Percentiles rank a stretch among this genome's conserved stretches.
These are phyloP conservation scores for Elysia crispata DNA, from an alignment of 2,888 invertebrate species.

Conservation along the genomic window DNA sequence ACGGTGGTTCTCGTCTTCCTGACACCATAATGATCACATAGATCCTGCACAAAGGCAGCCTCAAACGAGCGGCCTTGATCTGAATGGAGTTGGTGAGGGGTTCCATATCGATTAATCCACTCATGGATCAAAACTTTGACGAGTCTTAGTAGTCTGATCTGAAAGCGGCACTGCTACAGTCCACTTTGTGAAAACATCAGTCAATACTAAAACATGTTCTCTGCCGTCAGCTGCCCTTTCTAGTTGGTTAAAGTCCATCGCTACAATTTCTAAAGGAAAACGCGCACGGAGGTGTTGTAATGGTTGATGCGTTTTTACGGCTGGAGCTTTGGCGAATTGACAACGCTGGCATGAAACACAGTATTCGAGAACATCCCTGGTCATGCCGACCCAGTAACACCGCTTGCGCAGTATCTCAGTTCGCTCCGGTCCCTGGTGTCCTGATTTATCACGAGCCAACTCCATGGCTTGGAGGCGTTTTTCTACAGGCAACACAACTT, in stretches of 20 bases:
- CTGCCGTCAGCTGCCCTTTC: slow-evolving; percentile 6
- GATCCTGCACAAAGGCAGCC: too few species aligned
- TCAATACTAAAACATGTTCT: slow-evolving; percentile 18
- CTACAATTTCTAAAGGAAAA: slow-evolving; percentile 42
- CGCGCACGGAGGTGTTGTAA: slow-evolving; percentile 43
- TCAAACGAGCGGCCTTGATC: background rate
- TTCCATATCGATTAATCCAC: background rate
- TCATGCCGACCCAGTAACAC: slow-evolving; percentile 56
- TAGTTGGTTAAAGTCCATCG: background rate
- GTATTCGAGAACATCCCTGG: slow-evolving; percentile 44
- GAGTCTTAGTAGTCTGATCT: slow-evolving; percentile 10
- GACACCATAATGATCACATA: too few species aligned
- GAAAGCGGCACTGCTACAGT: background rate
- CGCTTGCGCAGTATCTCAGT: slow-evolving; percentile 49
- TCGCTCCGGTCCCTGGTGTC: slow-evolving; percentile 52
- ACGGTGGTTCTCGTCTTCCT: slow-evolving; percentile 47
- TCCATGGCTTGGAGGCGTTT: background rate
- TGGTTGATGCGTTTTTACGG: slow-evolving; percentile 23
- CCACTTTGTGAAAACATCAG: slow-evolving; percentile 14
- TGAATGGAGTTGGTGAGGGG: background rate
- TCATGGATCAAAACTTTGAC: background rate
- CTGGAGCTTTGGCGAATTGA: slow-evolving; percentile 44
- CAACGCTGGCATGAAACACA: slow-evolving; percentile 53
- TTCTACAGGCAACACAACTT: background rate
- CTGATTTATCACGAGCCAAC: slow-evolving; percentile 45